phyloP scores from a whole-genome alignment of 1,140 invertebrate species.

The Brachionus sp. region DNA sequence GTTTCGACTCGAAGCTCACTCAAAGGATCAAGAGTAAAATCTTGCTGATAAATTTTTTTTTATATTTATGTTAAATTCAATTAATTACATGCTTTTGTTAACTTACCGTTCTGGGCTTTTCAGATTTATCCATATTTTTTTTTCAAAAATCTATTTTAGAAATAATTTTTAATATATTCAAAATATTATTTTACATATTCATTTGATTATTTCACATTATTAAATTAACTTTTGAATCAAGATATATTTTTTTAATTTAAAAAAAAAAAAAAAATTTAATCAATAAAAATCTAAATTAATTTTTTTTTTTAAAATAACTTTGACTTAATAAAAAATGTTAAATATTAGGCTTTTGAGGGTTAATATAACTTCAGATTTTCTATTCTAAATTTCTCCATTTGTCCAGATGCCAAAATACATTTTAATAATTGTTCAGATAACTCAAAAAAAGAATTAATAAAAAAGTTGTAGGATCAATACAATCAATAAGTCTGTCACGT shows the following conservation, averaged over 20 bases:
- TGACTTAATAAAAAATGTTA: too few species aligned
- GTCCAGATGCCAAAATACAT: too few species aligned
- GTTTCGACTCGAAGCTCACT: conserved; percentile 46
- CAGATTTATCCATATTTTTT: background rate
- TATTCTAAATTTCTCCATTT: too few species aligned
- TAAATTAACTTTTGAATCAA: background rate
- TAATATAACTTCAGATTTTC: too few species aligned
- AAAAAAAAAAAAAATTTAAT: too few species aligned
- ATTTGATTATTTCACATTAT: background rate
- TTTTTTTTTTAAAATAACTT: too few species aligned
- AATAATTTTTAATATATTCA: conserved; percentile 12
- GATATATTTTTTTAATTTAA: background rate
- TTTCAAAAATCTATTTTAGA: background rate
- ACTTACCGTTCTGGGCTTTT: background rate
- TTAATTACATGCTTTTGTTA: background rate
- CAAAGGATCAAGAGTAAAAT: conserved; percentile 37
- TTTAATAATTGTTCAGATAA: too few species aligned
- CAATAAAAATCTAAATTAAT: too few species aligned
- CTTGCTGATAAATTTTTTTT: conserved; percentile 4
- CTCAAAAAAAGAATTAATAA: too few species aligned
- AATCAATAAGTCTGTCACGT: too few species aligned
- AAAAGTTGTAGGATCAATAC: too few species aligned
- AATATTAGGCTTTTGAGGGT: too few species aligned
- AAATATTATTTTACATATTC: background rate
- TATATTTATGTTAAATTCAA: background rate